phyloP scores from a whole-genome alignment of 2,888 invertebrate species.

The Thalpophila matura region DNA sequence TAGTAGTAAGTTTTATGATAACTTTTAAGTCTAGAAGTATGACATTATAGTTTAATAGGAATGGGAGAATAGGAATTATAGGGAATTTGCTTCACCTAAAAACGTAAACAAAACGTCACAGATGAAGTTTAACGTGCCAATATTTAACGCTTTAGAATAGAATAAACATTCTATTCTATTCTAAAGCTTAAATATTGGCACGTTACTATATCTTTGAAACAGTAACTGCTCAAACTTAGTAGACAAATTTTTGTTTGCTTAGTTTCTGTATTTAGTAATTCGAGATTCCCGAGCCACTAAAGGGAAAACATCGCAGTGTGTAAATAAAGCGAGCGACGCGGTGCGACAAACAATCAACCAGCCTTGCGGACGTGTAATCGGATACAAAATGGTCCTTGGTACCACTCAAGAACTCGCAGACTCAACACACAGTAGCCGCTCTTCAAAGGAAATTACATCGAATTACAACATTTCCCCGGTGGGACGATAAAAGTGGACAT shows the following conservation, averaged over 20 bases:
- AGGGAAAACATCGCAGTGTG: constrained; percentile 78
- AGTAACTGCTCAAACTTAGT: constrained; percentile 17
- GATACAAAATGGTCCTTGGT: constrained; percentile 81
- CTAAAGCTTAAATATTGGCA: background rate
- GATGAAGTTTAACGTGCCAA: constrained; percentile 1
- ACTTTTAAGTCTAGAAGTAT: constrained; percentile 29
- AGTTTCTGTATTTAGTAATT: constrained; percentile 72
- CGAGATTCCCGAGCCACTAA: constrained; percentile 74
- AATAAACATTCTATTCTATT: too few relatives aligned
- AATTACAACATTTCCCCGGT: constrained; percentile 73
- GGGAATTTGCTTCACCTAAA: too few relatives aligned
- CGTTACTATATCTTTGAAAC: background rate
- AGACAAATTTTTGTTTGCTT: constrained; percentile 57
- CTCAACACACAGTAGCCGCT: constrained; percentile 72
- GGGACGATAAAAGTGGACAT: constrained; percentile 68
- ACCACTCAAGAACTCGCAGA: constrained; percentile 72
- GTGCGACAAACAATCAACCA: constrained; percentile 82
- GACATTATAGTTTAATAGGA: background rate
- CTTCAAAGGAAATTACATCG: constrained; percentile 76
- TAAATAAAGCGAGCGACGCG: constrained; percentile 77
- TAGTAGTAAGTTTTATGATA: constrained; percentile 26
- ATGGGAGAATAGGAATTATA: too few relatives aligned
- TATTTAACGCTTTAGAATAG: constrained; percentile 20
- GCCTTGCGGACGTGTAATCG: constrained; percentile 81
- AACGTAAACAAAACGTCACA: constrained; percentile 4